Percentiles rank a stretch among this genome's conserved stretches.
Conservation (phyloP, 2,888 invertebrate genomes). For the Clostera curtula region DNA sequence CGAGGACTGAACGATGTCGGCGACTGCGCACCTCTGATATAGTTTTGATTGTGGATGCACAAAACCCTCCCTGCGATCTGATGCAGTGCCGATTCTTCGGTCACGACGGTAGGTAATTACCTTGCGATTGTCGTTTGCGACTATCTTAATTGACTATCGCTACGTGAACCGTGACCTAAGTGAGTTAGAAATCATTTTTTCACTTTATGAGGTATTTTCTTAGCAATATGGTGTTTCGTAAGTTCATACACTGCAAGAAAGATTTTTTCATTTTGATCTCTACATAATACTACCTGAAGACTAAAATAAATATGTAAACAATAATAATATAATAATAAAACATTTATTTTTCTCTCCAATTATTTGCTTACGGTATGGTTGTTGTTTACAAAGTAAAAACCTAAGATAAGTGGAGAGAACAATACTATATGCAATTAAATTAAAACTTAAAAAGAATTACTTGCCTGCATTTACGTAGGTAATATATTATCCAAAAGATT, state of each 20-base stretch:
- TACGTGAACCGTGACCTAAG: conserved; percentile 61
- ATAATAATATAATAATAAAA: no score
- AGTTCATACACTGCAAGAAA: conserved; percentile 29
- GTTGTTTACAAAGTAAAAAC: no score
- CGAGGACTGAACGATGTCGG: conserved; percentile 58
- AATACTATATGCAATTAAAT: no score
- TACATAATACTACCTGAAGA: conserved; percentile 22
- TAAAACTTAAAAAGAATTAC: no score
- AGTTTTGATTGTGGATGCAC: conserved; percentile 68
- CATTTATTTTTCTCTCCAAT: no score
- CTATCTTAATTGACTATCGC: conserved; percentile 69
- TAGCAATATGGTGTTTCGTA: conserved; percentile 43
- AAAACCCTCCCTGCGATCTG: conserved; percentile 64
- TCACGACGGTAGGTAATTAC: conserved; percentile 71
- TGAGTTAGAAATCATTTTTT: conserved; percentile 66
- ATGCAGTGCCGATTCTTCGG: conserved; percentile 64
- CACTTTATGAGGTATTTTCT: conserved; percentile 60
- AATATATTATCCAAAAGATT: no score
- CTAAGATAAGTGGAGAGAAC: no score
- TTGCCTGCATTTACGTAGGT: no score
- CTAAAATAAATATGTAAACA: no score
- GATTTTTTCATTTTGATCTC: conserved; percentile 22
- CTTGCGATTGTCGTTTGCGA: conserved; percentile 60
- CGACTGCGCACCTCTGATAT: conserved; percentile 53
- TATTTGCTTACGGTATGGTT: no score